Conservation (phyloP, 2,888 invertebrate genomes). For the Nasonovia ribisnigri region DNA sequence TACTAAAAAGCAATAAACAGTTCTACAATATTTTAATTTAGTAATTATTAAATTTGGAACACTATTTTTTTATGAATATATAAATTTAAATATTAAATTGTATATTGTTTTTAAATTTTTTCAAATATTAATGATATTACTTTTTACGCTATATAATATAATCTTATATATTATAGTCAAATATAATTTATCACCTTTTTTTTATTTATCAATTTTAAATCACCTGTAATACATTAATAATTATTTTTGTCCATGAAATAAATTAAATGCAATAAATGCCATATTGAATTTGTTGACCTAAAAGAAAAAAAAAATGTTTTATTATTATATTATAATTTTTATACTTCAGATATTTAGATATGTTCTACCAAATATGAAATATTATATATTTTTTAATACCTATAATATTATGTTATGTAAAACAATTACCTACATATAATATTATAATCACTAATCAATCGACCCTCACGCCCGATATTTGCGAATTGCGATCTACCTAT, state of each 20-base stretch:
- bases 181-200: not conserved
- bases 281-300: not conserved
- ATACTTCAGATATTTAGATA: not conserved
- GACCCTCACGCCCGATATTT: not conserved
- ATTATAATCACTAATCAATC: not conserved
- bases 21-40: not conserved
- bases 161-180: not conserved
- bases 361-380: not conserved
- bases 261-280: not conserved
- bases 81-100: not conserved
- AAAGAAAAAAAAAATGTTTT: not conserved
- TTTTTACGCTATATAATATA: not conserved
- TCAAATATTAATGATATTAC: too few species aligned
- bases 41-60: not conserved
- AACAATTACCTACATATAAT: not conserved
- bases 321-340: not conserved
- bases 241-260: not conserved
- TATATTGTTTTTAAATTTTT: too few species aligned
- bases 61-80: not conserved
- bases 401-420: not conserved
- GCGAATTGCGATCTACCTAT: not conserved
- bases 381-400: not conserved
- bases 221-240: not conserved
- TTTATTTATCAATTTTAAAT: conserved; percentile 37
- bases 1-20: not conserved